These are phyloP conservation scores for Clarias platycephalus DNA, from an alignment of 2,797 vertebrate genomes.

Conservation along the genomic window DNA sequence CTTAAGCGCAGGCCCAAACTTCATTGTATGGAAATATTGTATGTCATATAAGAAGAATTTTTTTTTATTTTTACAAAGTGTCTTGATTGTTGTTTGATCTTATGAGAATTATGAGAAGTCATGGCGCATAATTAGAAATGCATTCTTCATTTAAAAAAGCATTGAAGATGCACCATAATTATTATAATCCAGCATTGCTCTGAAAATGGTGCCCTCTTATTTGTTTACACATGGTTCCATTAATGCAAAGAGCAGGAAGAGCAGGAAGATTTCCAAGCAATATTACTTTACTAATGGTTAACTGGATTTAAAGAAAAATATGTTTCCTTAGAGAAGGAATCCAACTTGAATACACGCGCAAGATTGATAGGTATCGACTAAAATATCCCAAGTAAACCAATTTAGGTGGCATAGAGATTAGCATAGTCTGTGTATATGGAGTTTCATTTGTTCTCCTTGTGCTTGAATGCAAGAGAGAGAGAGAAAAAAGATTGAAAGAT, in stretches of 20 bases:
- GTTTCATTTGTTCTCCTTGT: too few relatives aligned
- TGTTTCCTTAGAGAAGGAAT: not conserved
- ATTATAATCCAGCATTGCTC: not conserved
- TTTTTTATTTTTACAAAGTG: not conserved
- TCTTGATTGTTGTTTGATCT: not conserved
- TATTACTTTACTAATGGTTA: not conserved
- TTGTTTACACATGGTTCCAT: not conserved
- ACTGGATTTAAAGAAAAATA: not conserved
- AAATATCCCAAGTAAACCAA: not conserved
- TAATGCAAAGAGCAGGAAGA: not conserved
- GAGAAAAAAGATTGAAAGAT: too few relatives aligned
- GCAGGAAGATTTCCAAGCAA: not conserved
- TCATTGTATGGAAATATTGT: conserved; percentile 82
- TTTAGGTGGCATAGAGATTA: too few relatives aligned
- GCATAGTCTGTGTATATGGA: too few relatives aligned
- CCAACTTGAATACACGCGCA: not conserved
- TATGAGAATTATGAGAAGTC: not conserved
- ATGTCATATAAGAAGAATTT: conserved; percentile 73
- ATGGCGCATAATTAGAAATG: not conserved
- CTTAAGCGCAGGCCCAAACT: conserved; percentile 86
- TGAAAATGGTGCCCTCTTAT: not conserved
- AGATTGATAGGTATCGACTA: not conserved
- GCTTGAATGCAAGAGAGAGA: too few relatives aligned
- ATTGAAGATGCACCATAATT: not conserved
- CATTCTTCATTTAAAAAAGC: not conserved